These are phyloP conservation scores for Minunthozetes semirufus DNA, from an alignment of 2,888 invertebrate genomes.

Conservation along the genomic window DNA sequence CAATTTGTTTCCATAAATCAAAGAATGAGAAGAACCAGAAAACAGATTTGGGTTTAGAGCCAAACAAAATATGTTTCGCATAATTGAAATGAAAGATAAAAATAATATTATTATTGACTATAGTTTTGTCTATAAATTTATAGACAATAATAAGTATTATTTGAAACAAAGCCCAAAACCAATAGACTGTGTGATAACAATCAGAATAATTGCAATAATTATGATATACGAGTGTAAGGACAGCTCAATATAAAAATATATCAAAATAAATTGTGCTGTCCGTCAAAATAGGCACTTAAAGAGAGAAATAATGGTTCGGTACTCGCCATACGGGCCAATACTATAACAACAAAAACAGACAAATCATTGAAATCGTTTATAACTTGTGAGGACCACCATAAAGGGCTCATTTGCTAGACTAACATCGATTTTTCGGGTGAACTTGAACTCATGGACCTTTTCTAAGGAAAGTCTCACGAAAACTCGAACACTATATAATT, in stretches of 20 bases:
- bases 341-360: constrained; percentile 1
- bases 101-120: neutral
- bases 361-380: neutral
- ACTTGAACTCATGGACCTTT: neutral
- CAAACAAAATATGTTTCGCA: neutral
- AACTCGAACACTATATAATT: constrained; percentile 5
- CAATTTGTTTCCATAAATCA: no score
- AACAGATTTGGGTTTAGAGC: no score
- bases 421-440: neutral
- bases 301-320: neutral
- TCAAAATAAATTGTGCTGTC: neutral
- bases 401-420: neutral
- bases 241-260: neutral
- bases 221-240: neutral
- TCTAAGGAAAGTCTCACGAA: neutral
- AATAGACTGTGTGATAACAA: neutral
- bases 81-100: neutral
- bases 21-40: no score
- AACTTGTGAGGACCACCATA: neutral
- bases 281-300: neutral
- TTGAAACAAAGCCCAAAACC: neutral
- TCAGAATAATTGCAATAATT: neutral
- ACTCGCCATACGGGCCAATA: neutral
- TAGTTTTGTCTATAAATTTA: neutral
- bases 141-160: no score